Evolutionary conservation across 2,113 vertebrate species (phyloP), one percentile per base, ranked within the genome.

Genomic region (Cromileptes altivelis): DNA sequence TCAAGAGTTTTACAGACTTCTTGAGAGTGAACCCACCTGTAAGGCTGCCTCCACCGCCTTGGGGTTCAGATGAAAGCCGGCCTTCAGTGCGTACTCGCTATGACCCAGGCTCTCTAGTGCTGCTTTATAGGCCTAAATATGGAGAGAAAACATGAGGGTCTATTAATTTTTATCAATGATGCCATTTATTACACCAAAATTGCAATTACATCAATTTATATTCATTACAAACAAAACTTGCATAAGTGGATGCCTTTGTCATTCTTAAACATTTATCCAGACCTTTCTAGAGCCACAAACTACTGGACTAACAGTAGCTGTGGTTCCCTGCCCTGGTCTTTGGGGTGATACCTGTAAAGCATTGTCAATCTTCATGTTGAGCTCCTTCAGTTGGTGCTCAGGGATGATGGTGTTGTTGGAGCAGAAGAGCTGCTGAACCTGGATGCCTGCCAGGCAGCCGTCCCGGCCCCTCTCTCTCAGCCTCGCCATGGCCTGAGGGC

Each of bases 351-450:
- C 98, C 96, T 99, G 98, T 92, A 99, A 94, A 95, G 98, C 97
- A 85, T 95, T 96, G 95, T 99, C 97, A 9, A 98, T 99, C 95
- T 98, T 99, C 90, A 97, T 67, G 89, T 99, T 99, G 75, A 99
- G 96, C 73, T 99, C 98, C 94, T 99, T 99, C 71, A 99, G 96
- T 94, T 99, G 98, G 91, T 99, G 97, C 85, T 99, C 98, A 21
- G 98, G 98, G 87, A 99, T 97, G 69, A 95, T 95, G 80, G 97
- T 96, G 87, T 94, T 97, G 88, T 99, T 98, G 25, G 97, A 98
- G 92, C 98, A 99, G 94, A 99, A 99, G 85, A 99, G 97, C 69
- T 98, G 97, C 82, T 99, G 98, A 81, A 99, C 98, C 95, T 99
- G 97, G 88, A 99, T 96, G 77, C 98, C 98, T 69, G 98, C 97